Evolutionary conservation across 2,888 invertebrate genomes (phyloP).

Genomic region (Matsumyia berberina): DNA sequence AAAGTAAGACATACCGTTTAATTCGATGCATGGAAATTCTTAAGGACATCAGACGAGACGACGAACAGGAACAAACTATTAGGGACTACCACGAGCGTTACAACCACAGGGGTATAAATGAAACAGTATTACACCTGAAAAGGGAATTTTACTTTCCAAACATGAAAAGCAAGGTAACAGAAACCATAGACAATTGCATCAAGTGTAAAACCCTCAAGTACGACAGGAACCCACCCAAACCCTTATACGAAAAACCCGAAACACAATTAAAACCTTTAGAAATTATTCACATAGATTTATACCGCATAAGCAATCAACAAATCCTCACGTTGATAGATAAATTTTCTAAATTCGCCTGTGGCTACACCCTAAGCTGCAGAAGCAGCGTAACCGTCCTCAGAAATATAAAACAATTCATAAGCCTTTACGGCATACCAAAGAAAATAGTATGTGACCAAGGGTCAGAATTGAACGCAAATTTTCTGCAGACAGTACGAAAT

Average conservation of each 20-base stretch:
- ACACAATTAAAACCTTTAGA: constrained; percentile 8
- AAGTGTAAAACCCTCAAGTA: no score
- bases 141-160: not conserved
- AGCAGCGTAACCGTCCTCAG: not conserved
- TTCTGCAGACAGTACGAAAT: constrained; percentile 25
- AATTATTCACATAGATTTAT: constrained; percentile 36
- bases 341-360: constrained; percentile 45
- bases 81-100: not conserved
- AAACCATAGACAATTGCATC: not conserved
- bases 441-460: constrained; percentile 26
- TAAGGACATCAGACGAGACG: not conserved
- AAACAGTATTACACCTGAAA: not conserved
- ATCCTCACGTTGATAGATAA: constrained; percentile 46
- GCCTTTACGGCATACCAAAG: no score
- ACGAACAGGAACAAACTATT: not conserved
- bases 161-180: no score
- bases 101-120: constrained; percentile 13
- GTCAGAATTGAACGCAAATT: constrained; percentile 1
- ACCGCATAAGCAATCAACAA: constrained; percentile 33
- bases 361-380: constrained; percentile 3
- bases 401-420: no score
- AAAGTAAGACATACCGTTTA: no score
- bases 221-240: not conserved
- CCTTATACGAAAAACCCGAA: not conserved
- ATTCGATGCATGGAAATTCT: not conserved